Conservation (phyloP, 2,797 vertebrate species). For the Megaceryle alcyon region DNA sequence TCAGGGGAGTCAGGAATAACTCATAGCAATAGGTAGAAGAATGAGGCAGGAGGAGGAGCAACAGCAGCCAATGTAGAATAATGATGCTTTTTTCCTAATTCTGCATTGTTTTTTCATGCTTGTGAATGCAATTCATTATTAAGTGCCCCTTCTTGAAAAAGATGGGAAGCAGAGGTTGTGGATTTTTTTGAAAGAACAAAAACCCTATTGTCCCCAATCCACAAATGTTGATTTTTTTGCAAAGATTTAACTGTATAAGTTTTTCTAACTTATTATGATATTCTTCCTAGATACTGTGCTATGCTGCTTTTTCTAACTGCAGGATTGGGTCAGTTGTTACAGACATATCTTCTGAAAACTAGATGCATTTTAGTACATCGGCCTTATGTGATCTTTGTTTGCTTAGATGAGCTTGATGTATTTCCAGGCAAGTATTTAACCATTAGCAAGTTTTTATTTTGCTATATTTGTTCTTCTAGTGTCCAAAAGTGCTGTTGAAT, state of each 20-base stretch:
- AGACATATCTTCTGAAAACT: conserved; percentile 41
- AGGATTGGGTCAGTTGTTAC: conserved; percentile 79
- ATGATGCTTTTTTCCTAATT: not conserved
- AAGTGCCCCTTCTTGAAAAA: not conserved
- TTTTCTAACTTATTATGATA: not conserved
- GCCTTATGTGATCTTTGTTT: conserved; percentile 47
- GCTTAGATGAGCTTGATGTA: conserved; percentile 60
- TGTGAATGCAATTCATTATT: not conserved
- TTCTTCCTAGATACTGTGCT: conserved; percentile 77
- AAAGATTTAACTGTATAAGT: not conserved
- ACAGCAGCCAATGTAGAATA: not conserved
- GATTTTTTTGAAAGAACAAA: not conserved
- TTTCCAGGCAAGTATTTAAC: conserved; percentile 78
- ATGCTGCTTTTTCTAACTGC: conserved; percentile 76
- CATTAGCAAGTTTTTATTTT: not conserved
- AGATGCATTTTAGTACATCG: conserved; percentile 52
- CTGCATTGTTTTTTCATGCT: not conserved
- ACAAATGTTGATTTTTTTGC: not conserved
- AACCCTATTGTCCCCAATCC: not conserved
- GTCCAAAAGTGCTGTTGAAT: not conserved
- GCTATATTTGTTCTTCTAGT: not conserved
- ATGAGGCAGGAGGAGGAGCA: not conserved
- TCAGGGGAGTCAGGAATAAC: not conserved
- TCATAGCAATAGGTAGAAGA: not conserved
- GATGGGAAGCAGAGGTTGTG: accelerated